Conservation (phyloP, 2,888 invertebrate genomes). For the Petrolisthes cinctipes region DNA sequence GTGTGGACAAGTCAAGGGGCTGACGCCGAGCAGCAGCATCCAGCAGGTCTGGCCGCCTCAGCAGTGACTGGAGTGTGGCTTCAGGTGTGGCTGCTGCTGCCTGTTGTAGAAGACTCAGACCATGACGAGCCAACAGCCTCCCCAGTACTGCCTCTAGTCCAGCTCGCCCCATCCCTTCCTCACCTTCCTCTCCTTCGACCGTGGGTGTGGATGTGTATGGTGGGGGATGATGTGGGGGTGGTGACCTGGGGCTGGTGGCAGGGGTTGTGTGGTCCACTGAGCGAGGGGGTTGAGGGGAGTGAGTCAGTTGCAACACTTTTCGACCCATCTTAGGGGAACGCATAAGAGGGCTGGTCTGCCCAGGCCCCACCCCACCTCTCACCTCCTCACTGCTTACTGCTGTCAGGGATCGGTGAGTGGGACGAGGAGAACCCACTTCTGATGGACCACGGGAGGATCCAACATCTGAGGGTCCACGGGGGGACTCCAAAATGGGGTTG, state of each 20-base stretch:
- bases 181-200: conserved; percentile 31
- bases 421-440: conserved; percentile 55
- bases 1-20: conserved; percentile 63
- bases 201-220: conserved; percentile 53
- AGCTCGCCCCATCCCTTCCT: conserved; percentile 56
- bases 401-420: conserved; percentile 38
- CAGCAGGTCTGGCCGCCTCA: conserved; percentile 55
- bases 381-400: conserved; percentile 47
- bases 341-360: conserved; percentile 72
- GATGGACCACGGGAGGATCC: conserved; percentile 47
- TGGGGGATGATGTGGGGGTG: conserved; percentile 33
- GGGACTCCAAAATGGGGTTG: conserved; percentile 32
- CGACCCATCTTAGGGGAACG: conserved; percentile 75
- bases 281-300: conserved; percentile 75
- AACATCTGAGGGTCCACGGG: conserved; percentile 56
- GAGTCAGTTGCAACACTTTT: conserved; percentile 72
- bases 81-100: conserved; percentile 51
- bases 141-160: conserved; percentile 79
- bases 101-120: conserved; percentile 69
- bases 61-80: conserved; percentile 59
- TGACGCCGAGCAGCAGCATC: conserved; percentile 48
- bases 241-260: conserved; percentile 48
- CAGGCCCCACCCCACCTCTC: conserved; percentile 22
- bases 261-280: conserved; percentile 66
- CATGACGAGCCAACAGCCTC: conserved; percentile 73